Base-by-base conservation (phyloP, 2,113 vertebrate species). In the Takifugu bimaculatus region DNA sequence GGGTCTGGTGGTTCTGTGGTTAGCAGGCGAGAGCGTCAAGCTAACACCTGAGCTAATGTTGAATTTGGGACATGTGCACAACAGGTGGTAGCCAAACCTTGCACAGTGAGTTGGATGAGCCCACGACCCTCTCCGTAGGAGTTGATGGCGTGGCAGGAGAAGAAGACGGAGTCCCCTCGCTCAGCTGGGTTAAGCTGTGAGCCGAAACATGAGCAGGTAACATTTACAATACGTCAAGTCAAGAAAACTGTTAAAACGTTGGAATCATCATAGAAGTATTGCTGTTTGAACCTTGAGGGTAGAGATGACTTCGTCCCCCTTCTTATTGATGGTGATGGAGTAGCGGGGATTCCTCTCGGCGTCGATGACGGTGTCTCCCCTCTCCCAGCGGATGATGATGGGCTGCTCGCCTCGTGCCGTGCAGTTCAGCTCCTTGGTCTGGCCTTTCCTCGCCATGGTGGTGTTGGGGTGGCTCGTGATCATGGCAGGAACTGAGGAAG, bases 351-450 rank as follows among this genome's bases (percentile, higher is more conserved):
- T 96, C 11, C 96, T 92, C 87, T 97, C 96, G 0, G 96, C 95
- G 63, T 98, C 96, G 7, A 99, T 98, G 80, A 98, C 96, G 0
- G 94, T 98, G 92, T 99, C 97, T 0, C 96, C 97, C 52, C 98
- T 94, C 87, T 99, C 97, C 97, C 97, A 99, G 86, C 96, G 97
- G 85, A 99, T 98, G 77, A 99, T 98, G 87, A 99, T 99, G 70
- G 97, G 97, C 50, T 96, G 89, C 84, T 99, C 96, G 0, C 97
- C 97, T 1, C 97, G 90, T 0, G 96, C 97, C 0, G 96, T 98
- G 91, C 97, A 99, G 89, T 98, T 97, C 80, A 99, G 88, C 85
- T 98, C 96, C 89, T 98, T 99, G 50, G 92, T 91, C 70, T 98
- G 96, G 15, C 96, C 97, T 83, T 98, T 98, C 86, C 96, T 98